These are phyloP conservation scores for Hirundichthys speculiger DNA, from an alignment of 2,113 vertebrate genomes.

Conservation along the genomic window DNA sequence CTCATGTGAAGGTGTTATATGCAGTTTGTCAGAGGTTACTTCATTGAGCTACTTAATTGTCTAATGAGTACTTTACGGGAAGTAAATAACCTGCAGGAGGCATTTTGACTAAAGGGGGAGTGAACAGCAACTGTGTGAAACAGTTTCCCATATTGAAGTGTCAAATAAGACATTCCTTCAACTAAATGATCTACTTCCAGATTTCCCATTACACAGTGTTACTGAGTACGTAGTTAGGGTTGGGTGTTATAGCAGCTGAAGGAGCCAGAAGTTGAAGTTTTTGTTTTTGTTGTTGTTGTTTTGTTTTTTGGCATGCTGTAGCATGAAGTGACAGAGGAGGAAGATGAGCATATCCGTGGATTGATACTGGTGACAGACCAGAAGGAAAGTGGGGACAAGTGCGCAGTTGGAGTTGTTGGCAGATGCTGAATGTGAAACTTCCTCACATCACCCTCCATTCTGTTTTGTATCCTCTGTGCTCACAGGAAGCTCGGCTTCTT, in stretches of 20 bases:
- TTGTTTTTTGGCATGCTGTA: conserved; percentile 49
- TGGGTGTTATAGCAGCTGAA: too few relatives aligned
- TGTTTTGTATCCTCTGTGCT: conserved; percentile 29
- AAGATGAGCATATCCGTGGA: conserved; percentile 66
- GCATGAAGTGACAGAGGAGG: conserved; percentile 28
- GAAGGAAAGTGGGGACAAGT: conserved; percentile 41
- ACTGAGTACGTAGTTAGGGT: too few relatives aligned
- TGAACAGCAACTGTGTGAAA: conserved; percentile 10
- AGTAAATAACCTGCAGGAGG: too few relatives aligned
- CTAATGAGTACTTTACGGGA: too few relatives aligned
- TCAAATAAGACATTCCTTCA: too few relatives aligned
- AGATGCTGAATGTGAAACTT: conserved; percentile 69
- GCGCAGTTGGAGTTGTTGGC: conserved; percentile 62
- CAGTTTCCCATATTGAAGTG: conserved; percentile 13
- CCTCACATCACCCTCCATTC: conserved; percentile 39
- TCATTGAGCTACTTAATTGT: too few relatives aligned
- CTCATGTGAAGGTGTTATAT: neutral
- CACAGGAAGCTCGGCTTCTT: conserved; percentile 49
- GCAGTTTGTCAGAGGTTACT: too few relatives aligned
- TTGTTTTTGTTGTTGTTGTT: too few relatives aligned
- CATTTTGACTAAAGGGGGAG: too few relatives aligned
- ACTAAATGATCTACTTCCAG: too few relatives aligned
- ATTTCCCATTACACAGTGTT: too few relatives aligned
- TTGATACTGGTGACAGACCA: conserved; percentile 63
- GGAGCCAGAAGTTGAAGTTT: too few relatives aligned